Evolutionary conservation across 2,797 vertebrate genomes (phyloP).

Genomic region (Sebastes iracundus): DNA sequence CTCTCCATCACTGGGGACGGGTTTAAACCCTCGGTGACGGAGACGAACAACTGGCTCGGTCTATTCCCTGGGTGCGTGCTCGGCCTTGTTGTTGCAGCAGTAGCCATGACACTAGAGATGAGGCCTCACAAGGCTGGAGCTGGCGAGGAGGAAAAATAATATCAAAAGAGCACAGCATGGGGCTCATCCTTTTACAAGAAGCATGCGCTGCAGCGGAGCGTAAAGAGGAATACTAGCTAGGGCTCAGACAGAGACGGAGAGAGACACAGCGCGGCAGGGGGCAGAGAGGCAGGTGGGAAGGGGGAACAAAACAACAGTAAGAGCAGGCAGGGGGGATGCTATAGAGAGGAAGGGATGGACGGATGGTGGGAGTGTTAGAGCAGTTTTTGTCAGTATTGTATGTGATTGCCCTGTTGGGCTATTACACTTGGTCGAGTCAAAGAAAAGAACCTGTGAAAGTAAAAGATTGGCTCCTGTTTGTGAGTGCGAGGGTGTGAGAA

Average conservation of each 20-base stretch:
- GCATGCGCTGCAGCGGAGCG: conserved; percentile 68
- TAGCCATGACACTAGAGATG: conserved; percentile 68
- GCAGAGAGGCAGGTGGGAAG: conserved; percentile 56
- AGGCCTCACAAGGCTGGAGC: conserved; percentile 67
- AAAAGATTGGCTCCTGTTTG: neutral
- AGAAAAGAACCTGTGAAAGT: conserved; percentile 21
- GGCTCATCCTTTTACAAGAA: conserved; percentile 77
- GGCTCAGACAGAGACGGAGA: conserved; percentile 60
- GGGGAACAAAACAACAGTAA: conserved; percentile 59
- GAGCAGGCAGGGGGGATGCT: conserved; percentile 46
- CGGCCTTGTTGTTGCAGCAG: conserved; percentile 67
- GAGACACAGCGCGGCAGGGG: conserved; percentile 62
- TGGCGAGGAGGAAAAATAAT: conserved; percentile 75
- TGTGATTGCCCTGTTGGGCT: conserved; percentile 57
- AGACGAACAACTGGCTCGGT: conserved; percentile 60
- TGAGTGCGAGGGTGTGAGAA: neutral
- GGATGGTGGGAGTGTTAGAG: conserved; percentile 46
- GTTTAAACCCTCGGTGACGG: conserved; percentile 69
- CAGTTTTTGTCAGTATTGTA: conserved; percentile 48
- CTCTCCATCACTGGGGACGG: conserved; percentile 54
- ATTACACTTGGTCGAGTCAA: conserved; percentile 35
- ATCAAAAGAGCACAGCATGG: conserved; percentile 77
- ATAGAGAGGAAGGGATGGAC: conserved; percentile 51
- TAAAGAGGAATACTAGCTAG: conserved; percentile 62
- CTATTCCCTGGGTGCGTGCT: conserved; percentile 64